Conservation (phyloP, 2,888 invertebrate species). For the Troilus luridus region DNA sequence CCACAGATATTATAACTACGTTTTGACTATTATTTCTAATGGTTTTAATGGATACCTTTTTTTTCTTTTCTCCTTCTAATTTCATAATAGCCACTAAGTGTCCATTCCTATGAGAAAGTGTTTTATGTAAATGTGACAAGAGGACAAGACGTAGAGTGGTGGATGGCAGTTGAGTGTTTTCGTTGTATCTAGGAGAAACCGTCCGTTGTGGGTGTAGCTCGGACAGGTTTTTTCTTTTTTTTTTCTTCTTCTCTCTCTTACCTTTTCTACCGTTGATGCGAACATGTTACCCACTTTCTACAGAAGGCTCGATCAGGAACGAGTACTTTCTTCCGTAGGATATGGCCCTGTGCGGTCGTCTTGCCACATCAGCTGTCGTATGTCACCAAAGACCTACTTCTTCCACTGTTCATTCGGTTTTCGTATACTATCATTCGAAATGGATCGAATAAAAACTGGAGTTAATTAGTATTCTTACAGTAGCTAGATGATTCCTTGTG, state of each 20-base stretch:
- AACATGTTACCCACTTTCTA: slow-evolving; percentile 23
- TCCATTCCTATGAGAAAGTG: slow-evolving; percentile 25
- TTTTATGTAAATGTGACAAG: slow-evolving; percentile 13
- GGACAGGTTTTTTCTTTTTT: slow-evolving; percentile 2
- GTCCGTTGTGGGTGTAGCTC: slow-evolving; percentile 30
- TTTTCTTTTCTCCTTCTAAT: background rate
- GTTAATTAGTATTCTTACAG: too few relatives aligned
- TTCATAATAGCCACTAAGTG: background rate
- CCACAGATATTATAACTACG: too few relatives aligned
- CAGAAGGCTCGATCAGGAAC: background rate
- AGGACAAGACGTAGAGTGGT: background rate
- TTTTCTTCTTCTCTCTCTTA: background rate
- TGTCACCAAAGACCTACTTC: background rate
- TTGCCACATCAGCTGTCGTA: background rate
- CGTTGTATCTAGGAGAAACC: slow-evolving; percentile 32
- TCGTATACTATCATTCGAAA: too few relatives aligned
- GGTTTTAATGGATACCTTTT: background rate
- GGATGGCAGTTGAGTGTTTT: background rate
- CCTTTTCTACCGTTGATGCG: background rate
- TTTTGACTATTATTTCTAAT: background rate
- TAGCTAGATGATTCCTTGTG: too few relatives aligned
- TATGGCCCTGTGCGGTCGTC: slow-evolving; percentile 7
- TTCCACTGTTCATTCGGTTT: background rate
- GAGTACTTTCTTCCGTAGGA: slow-evolving; percentile 19
- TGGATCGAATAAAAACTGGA: too few relatives aligned